Evolutionary conservation across 2,888 invertebrate species (phyloP), one percentile per base, ranked within the genome.

Genomic region (Neocrepidodera transversa): DNA sequence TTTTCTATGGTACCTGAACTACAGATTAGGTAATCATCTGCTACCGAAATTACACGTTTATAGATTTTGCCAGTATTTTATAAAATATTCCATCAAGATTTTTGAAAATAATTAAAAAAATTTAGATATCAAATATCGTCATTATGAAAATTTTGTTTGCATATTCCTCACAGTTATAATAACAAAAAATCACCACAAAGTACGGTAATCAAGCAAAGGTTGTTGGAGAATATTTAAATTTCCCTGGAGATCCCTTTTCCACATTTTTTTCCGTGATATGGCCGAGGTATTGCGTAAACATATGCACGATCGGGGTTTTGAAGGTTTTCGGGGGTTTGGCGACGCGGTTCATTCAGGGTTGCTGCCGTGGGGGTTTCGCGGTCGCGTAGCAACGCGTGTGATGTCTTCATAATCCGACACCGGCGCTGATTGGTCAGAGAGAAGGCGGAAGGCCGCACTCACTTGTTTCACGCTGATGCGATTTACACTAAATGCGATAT

Each of bases 311-410:
- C 59, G 58, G 64, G 57, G 57, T 57, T 53, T 54, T 42, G 38
- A 57, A 47, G 48, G 52, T 45, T 55, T 50, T 48, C 17, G 52
- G 40, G 65, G 63, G 56, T 48, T 53, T 58, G 60, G 63, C 62
- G 65, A 58, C 68, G 68, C 68, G 67, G 70, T 66, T 68, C 60
- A 67, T 68, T 67, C 64, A 61, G 68, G 69, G 58, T 52, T 16
- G 54, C 45, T 48, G 58, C 47, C 55, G 60, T 48, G 75, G 74
- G 76, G 75, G 73, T 71, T 75, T 72, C 76, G 77, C 75, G 78
- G 78, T 78, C 75, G 78, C 78, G 72, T 76, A 78, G 78, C 78
- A 78, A 78, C 78, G 77, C 75, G 75, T 72, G 74, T 78, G 72
- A 74, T 74, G 74, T 74, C 75, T 74, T 74, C 74, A 75, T 75